Percentiles rank a stretch among this genome's conserved stretches.
Evolutionary conservation across 2,797 vertebrate species (phyloP).

Genomic region (Hipposideros larvatus): DNA sequence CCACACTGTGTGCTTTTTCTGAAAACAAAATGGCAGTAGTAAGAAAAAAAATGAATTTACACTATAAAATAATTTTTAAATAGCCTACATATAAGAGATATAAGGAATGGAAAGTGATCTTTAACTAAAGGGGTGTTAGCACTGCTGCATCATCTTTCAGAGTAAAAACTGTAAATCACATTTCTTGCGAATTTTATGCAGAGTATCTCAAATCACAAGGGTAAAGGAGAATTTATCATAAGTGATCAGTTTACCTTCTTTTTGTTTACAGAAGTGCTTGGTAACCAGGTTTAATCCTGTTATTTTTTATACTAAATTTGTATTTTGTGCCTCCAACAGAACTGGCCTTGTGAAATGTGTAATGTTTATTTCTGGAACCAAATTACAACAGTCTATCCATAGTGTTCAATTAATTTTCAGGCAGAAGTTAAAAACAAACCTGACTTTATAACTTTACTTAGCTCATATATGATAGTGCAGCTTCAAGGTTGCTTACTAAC

Average conservation of each 20-base stretch:
- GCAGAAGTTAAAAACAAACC: constrained; percentile 62
- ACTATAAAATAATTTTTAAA: constrained; percentile 34
- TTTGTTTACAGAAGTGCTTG: constrained; percentile 59
- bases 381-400: constrained; percentile 50
- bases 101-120: constrained; percentile 56
- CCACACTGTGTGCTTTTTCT: background rate
- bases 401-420: constrained; percentile 43
- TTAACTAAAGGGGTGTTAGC: constrained; percentile 62
- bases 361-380: constrained; percentile 64
- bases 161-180: constrained; percentile 68
- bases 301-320: constrained; percentile 65
- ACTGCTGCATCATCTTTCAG: constrained; percentile 48
- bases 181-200: constrained; percentile 61
- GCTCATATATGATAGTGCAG: background rate
- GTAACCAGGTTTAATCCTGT: constrained; percentile 12
- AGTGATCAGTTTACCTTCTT: constrained; percentile 61
- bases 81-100: background rate
- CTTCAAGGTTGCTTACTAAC: constrained; percentile 48
- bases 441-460: constrained; percentile 57
- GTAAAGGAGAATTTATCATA: constrained; percentile 60
- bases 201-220: constrained; percentile 68
- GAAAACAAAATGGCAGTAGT: constrained; percentile 58
- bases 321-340: constrained; percentile 51
- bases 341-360: constrained; percentile 51
- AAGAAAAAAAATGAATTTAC: constrained; percentile 57